Evolutionary conservation across 2,113 vertebrate species (phyloP).

Genomic region (Anoplopoma fimbria): DNA sequence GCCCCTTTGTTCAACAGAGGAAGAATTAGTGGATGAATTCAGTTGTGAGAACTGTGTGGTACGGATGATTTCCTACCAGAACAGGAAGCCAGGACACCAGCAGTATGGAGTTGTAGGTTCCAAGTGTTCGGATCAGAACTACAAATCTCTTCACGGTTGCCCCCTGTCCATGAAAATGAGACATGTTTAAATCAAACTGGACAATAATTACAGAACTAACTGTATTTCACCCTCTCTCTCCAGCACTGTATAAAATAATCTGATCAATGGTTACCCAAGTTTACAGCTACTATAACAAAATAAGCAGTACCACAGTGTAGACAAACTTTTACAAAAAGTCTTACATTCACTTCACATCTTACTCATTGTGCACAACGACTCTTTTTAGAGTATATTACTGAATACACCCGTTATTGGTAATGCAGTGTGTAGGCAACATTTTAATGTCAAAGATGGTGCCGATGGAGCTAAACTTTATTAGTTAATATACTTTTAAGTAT

Average conservation of each 20-base stretch:
- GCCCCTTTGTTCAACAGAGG: background rate
- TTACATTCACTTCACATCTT: background rate
- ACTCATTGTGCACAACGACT: no score
- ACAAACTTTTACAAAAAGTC: background rate
- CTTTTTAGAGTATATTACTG: background rate
- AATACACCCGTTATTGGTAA: background rate
- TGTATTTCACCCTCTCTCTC: no score
- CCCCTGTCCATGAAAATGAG: slow-evolving; percentile 73
- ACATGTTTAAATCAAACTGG: background rate
- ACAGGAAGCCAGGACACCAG: slow-evolving; percentile 99
- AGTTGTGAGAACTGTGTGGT: background rate
- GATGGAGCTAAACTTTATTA: no score
- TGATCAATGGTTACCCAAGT: background rate
- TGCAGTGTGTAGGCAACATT: background rate
- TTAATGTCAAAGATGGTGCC: no score
- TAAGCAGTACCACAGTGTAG: background rate
- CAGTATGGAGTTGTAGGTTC: slow-evolving; percentile 96
- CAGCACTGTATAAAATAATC: background rate
- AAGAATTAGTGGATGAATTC: background rate
- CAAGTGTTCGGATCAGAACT: slow-evolving; percentile 97
- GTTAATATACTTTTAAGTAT: no score
- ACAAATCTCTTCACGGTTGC: slow-evolving; percentile 98
- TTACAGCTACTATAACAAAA: no score
- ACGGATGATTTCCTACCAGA: slow-evolving; percentile 75
- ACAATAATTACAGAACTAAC: background rate